Evolutionary conservation across 2,888 invertebrate species (phyloP).

Genomic region (Neocrepidodera transversa): DNA sequence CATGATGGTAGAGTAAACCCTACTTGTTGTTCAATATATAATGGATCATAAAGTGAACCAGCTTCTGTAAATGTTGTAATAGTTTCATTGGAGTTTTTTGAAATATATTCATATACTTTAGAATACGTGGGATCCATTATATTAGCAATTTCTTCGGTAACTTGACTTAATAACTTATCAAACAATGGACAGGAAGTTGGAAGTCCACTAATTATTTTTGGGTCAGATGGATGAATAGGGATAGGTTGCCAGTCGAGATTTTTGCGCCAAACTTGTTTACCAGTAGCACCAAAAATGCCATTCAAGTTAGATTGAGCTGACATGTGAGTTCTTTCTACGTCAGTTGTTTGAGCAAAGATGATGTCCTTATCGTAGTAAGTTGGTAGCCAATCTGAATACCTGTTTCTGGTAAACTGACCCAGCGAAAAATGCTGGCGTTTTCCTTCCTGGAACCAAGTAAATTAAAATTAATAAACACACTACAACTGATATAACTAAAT

Average conservation of each 20-base stretch:
- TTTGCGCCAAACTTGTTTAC: constrained; percentile 65
- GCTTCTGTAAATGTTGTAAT: neutral
- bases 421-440: constrained; percentile 74
- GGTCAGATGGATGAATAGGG: constrained; percentile 69
- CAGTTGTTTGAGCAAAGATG: constrained; percentile 71
- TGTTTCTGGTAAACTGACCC: constrained; percentile 73
- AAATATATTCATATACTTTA: constrained; percentile 58
- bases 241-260: constrained; percentile 74
- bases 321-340: constrained; percentile 85
- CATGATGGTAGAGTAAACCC: constrained; percentile 26
- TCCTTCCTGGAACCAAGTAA: constrained; percentile 58
- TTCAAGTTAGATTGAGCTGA: constrained; percentile 80
- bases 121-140: constrained; percentile 64
- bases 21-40: constrained; percentile 26
- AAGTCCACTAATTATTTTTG: constrained; percentile 54
- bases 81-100: constrained; percentile 10
- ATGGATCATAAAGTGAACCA: constrained; percentile 6
- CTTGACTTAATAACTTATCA: neutral
- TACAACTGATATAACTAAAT: neutral
- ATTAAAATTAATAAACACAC: neutral
- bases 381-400: constrained; percentile 69
- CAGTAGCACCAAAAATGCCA: constrained; percentile 70
- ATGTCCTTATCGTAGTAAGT: constrained; percentile 62
- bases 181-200: constrained; percentile 1
- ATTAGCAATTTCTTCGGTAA: constrained; percentile 41